phyloP scores from a whole-genome alignment of 2,113 vertebrate genomes.

The Nerophis ophidion region DNA sequence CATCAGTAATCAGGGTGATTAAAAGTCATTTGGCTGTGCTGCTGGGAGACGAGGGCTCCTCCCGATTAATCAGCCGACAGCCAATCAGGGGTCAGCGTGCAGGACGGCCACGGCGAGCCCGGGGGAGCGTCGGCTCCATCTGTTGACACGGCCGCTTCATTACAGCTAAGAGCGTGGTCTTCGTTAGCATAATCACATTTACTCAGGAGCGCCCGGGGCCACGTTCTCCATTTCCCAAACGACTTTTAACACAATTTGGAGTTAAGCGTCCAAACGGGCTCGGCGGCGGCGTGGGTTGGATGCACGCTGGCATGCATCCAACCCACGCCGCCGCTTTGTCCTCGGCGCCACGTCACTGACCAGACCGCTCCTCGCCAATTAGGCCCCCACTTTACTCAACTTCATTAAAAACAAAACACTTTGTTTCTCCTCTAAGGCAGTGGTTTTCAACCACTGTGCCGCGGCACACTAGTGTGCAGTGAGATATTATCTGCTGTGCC shows the following conservation, averaged over 20 bases:
- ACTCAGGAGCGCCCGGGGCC: conserved; percentile 36
- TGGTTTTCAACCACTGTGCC: too few relatives aligned
- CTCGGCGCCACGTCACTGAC: conserved; percentile 52
- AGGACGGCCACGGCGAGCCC: too few relatives aligned
- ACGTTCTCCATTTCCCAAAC: conserved; percentile 38
- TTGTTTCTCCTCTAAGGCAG: too few relatives aligned
- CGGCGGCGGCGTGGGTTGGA: background rate
- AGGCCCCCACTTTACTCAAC: conserved; percentile 9
- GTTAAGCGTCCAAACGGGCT: conserved; percentile 43
- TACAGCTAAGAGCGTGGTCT: conserved; percentile 57
- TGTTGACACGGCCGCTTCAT: conserved; percentile 63
- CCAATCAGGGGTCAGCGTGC: too few relatives aligned
- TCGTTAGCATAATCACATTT: conserved; percentile 71
- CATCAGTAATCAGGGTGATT: too few relatives aligned
- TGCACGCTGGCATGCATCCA: conserved; percentile 53
- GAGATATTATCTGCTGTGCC: too few relatives aligned
- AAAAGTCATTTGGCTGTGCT: too few relatives aligned
- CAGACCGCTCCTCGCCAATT: conserved; percentile 64
- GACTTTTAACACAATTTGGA: conserved; percentile 36
- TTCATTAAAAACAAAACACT: too few relatives aligned
- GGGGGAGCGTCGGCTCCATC: conserved; percentile 65
- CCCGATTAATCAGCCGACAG: too few relatives aligned
- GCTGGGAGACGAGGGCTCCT: too few relatives aligned
- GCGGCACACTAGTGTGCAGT: too few relatives aligned
- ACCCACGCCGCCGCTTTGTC: conserved; percentile 46